phyloP scores from a whole-genome alignment of 2,888 invertebrate genomes.

The Scaeva pyrastri region DNA sequence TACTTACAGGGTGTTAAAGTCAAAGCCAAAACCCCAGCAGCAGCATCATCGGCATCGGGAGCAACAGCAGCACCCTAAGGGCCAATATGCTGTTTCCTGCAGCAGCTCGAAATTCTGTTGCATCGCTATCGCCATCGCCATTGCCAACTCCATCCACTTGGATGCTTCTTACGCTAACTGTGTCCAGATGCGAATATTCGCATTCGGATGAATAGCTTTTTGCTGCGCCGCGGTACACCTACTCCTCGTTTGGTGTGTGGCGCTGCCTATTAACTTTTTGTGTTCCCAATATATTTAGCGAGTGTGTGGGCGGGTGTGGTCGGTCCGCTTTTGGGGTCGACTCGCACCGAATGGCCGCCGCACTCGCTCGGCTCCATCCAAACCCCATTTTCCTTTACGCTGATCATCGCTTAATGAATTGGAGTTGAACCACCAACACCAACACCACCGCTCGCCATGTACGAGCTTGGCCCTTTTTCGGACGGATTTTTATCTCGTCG shows the following conservation, averaged over 20 bases:
- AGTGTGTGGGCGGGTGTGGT: constrained; percentile 56
- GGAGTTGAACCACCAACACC: constrained; percentile 52
- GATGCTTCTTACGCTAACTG: constrained; percentile 43
- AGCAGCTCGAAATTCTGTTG: constrained; percentile 45
- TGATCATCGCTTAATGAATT: constrained; percentile 71
- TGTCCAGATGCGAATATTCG: constrained; percentile 44
- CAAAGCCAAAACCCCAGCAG: constrained; percentile 20
- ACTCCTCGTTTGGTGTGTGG: constrained; percentile 11
- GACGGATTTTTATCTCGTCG: constrained; percentile 41
- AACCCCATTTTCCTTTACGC: constrained; percentile 41
- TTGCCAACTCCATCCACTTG: constrained; percentile 42
- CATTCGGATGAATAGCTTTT: constrained; percentile 52
- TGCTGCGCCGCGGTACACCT: neutral
- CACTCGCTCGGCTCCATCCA: constrained; percentile 3
- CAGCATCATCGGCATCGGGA: neutral
- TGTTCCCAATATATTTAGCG: constrained; percentile 21
- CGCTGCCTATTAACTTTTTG: constrained; percentile 59
- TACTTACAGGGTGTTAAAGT: constrained; percentile 3
- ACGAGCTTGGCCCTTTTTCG: constrained; percentile 22
- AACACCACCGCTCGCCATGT: constrained; percentile 32
- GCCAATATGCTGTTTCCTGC: constrained; percentile 38
- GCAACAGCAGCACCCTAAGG: constrained; percentile 1
- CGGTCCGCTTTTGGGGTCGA: neutral
- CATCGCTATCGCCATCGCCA: neutral
- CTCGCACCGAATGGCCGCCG: neutral